Evolutionary conservation across 1,140 invertebrate species (phyloP), one percentile per base, ranked within the genome.

Genomic region (Lucilia sericata): DNA sequence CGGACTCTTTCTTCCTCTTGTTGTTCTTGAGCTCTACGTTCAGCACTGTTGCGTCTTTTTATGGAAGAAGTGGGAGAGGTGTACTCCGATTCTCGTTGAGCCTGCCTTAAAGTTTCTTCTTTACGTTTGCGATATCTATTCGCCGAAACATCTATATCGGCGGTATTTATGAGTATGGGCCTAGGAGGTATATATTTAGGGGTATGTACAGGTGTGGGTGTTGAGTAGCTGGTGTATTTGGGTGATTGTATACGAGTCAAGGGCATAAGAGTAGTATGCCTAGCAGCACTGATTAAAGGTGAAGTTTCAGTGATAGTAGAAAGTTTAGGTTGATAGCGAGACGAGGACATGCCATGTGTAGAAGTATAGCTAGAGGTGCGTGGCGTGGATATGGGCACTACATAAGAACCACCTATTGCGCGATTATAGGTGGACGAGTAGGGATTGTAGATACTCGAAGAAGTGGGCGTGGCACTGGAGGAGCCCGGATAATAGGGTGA

Each of bases 101-200:
- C 12, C 21, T 80, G 83, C 49, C 25, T 83, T 0, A 84, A 8
- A 1, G 85, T 82, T 85, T 83, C 84, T 87, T 85, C 82, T 60
- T 87, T 81, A 36, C 92, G 90, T 86, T 94, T 93, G 86, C 91
- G 92, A 88, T 94, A 94, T 70, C 93, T 92, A 0, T 92, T 92
- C 0, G 92, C 92, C 3, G 95, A 95, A 0, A 97, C 95, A 89
- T 97, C 96, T 85, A 97, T 97, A 88, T 96, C 95, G 2, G 95
- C 95, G 5, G 96, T 96, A 88, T 96, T 95, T 47, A 96, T 96
- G 84, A 92, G 92, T 19, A 95, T 93, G 8, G 94, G 94, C 70
- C 93, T 92, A 2, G 93, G 89, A 36, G 93, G 91, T 85, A 92
- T 93, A 84, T 91, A 92, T 17, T 92, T 89, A 30, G 92, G 87